Evolutionary conservation across 2,888 invertebrate genomes (phyloP).

Genomic region (Polydrusus cervinus): DNA sequence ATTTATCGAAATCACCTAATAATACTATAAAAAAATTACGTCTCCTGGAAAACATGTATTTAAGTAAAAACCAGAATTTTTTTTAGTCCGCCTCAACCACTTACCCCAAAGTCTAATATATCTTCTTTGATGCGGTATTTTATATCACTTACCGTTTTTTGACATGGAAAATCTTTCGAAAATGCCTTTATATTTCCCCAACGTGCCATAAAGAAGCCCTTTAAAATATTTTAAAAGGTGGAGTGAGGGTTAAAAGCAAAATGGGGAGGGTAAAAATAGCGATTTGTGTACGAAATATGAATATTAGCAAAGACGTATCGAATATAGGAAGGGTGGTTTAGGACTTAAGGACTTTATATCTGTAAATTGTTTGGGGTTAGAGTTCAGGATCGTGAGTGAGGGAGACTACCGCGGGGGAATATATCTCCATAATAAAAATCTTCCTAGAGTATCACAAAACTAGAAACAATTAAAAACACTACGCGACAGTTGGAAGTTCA

Average conservation of each 20-base stretch:
- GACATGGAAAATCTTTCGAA: conserved; percentile 41
- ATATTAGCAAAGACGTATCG: conserved; percentile 10
- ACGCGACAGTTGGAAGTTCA: not conserved
- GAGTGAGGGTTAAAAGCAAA: conserved; percentile 29
- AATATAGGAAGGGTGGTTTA: conserved; percentile 3
- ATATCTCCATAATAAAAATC: too few species aligned
- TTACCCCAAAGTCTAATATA: conserved; percentile 12
- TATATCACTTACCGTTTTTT: conserved; percentile 40
- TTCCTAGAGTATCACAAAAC: too few species aligned
- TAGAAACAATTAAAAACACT: too few species aligned
- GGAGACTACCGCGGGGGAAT: too few species aligned
- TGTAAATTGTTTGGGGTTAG: not conserved
- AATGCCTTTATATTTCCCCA: conserved; percentile 39
- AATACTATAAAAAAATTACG: too few species aligned
- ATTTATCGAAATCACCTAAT: too few species aligned
- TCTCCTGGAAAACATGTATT: too few species aligned
- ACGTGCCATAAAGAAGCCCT: conserved; percentile 29
- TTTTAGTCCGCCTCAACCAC: not conserved
- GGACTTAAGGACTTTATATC: too few species aligned
- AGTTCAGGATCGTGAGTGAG: not conserved
- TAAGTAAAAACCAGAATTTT: not conserved
- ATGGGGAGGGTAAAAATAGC: conserved; percentile 15
- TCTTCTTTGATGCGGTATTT: conserved; percentile 36
- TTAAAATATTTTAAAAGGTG: conserved; percentile 36
- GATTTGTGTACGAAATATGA: conserved; percentile 18